Conservation (phyloP, 1,140 invertebrate species). For the Trachymyrmex cornetzi region DNA sequence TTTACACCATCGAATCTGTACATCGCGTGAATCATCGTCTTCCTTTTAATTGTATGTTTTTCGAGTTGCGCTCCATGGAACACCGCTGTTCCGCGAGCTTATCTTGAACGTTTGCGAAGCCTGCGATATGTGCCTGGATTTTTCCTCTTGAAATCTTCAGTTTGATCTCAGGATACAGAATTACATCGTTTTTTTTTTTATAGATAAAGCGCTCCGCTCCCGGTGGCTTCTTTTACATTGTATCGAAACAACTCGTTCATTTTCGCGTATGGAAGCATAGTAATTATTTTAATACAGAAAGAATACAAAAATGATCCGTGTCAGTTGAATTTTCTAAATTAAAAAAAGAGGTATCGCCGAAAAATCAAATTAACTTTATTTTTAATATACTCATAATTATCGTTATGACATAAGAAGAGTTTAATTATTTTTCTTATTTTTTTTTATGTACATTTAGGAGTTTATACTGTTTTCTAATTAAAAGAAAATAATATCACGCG, state of each 20-base stretch:
- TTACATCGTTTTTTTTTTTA: not conserved
- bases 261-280: not conserved
- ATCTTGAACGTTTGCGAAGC: not conserved
- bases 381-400: not conserved
- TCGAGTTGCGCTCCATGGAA: not conserved
- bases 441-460: too few species aligned
- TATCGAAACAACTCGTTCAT: not conserved
- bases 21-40: not conserved
- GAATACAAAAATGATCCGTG: not conserved
- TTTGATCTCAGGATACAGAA: not conserved
- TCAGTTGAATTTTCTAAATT: not conserved
- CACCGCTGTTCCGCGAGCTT: not conserved
- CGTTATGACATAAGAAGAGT: too few species aligned
- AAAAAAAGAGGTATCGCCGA: not conserved
- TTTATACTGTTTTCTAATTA: not conserved
- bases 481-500: not conserved
- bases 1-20: not conserved
- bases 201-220: not conserved
- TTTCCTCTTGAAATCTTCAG: not conserved
- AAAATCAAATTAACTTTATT: not conserved
- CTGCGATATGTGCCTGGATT: too few species aligned
- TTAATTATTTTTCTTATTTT: not conserved
- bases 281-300: not conserved
- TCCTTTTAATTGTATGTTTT: conserved; percentile 13
- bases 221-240: not conserved